Evolutionary conservation across 2,113 vertebrate genomes (phyloP).

Genomic region (Chionomys nivalis): DNA sequence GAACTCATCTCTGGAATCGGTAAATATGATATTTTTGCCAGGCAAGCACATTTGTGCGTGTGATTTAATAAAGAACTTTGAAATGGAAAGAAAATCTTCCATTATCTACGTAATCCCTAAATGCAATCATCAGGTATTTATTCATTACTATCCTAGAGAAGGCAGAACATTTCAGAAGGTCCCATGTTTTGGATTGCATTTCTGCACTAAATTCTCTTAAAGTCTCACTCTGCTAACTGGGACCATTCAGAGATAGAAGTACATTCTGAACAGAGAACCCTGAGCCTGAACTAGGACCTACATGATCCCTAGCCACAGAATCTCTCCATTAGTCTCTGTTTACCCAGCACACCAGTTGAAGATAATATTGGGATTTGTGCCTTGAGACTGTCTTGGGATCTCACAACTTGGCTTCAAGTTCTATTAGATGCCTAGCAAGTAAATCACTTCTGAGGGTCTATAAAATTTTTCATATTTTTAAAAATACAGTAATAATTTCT

Average conservation of each 20-base stretch:
- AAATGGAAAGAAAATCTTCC: neutral
- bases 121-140: neutral
- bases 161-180: too few relatives aligned
- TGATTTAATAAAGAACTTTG: neutral
- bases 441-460: neutral
- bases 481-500: neutral
- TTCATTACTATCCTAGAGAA: neutral
- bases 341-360: neutral
- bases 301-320: neutral
- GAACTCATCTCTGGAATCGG: neutral
- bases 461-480: neutral
- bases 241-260: neutral
- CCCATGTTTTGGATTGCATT: neutral
- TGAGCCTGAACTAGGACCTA: neutral
- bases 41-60: neutral
- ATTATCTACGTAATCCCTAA: neutral
- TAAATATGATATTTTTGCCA: neutral
- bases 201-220: neutral
- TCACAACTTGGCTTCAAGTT: neutral
- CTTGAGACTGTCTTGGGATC: neutral
- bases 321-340: neutral
- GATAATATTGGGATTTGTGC: neutral
- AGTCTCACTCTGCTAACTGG: neutral
- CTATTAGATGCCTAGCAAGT: neutral
- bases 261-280: neutral